These are phyloP conservation scores for Leptodirus hochenwartii DNA, from an alignment of 2,888 invertebrate species.

Conservation along the genomic window DNA sequence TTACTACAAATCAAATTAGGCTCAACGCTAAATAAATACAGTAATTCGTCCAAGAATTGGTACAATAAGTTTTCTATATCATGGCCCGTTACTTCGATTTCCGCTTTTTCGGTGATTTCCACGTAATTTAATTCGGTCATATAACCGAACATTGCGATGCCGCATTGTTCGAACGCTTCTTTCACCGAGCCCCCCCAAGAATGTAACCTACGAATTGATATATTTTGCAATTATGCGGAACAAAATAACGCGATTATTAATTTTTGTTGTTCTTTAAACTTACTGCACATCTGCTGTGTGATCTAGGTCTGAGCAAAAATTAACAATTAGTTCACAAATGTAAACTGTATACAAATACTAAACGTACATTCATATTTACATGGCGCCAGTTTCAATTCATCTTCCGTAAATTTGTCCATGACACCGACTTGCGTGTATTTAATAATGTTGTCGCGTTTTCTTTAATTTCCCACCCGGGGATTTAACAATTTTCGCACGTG, in stretches of 20 bases:
- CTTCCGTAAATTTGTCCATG: slow-evolving; percentile 1
- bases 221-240: slow-evolving; percentile 5
- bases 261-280: slow-evolving; percentile 30
- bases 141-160: slow-evolving; percentile 92
- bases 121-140: slow-evolving; percentile 86
- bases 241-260: no score
- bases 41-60: slow-evolving; percentile 85
- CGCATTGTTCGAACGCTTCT: slow-evolving; percentile 91
- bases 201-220: slow-evolving; percentile 47
- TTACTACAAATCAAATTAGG: slow-evolving; percentile 77
- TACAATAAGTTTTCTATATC: slow-evolving; percentile 78
- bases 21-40: slow-evolving; percentile 85
- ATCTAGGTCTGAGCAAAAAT: slow-evolving; percentile 68
- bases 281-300: slow-evolving; percentile 99
- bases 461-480: no score
- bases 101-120: slow-evolving; percentile 56
- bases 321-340: slow-evolving; percentile 5
- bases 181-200: slow-evolving; percentile 76
- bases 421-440: no score
- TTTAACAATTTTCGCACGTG: no score
- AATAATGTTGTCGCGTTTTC: no score
- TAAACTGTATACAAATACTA: slow-evolving; percentile 3
- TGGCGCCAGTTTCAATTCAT: slow-evolving; percentile 27
- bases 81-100: slow-evolving; percentile 75
- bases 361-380: slow-evolving; percentile 69